A percentile compares a stretch with the other conserved stretches of the same genome.
These are phyloP conservation scores for Numenius phaeopus DNA, from an alignment of 2,797 vertebrate genomes.

Conservation along the genomic window DNA sequence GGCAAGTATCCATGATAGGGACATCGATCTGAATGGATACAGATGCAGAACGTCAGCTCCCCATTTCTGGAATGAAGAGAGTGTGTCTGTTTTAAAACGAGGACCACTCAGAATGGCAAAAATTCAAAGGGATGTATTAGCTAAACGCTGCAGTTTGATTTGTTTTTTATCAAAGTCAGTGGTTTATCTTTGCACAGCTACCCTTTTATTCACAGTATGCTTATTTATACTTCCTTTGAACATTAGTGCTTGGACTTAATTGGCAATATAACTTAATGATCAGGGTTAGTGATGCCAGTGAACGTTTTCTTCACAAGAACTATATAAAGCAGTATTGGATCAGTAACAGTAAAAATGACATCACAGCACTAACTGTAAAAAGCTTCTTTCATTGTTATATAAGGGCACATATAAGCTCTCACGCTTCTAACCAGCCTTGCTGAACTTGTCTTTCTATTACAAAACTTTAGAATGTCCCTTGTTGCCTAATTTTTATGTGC, in stretches of 20 bases:
- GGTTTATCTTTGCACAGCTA: not conserved
- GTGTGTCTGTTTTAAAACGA: not conserved
- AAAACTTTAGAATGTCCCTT: not conserved
- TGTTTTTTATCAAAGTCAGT: not conserved
- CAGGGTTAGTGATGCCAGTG: not conserved
- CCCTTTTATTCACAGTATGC: not conserved
- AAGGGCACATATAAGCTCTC: not conserved
- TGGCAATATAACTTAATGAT: not conserved
- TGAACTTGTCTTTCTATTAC: not conserved
- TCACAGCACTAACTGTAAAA: not conserved
- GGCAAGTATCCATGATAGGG: not conserved
- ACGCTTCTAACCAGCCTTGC: not conserved
- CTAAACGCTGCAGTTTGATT: not conserved
- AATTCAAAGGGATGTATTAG: not conserved
- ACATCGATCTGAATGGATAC: accelerated
- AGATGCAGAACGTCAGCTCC: not conserved
- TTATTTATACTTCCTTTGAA: not conserved
- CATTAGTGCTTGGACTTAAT: not conserved
- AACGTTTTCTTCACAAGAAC: not conserved
- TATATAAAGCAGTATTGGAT: not conserved
- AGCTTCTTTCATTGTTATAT: not conserved
- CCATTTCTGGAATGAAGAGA: not conserved
- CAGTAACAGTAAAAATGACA: not conserved
- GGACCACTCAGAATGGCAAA: not conserved
- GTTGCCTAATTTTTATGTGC: not conserved